Evolutionary conservation across 2,888 invertebrate genomes (phyloP), one percentile per base, ranked within the genome.

Genomic region (Nycteola revayana): DNA sequence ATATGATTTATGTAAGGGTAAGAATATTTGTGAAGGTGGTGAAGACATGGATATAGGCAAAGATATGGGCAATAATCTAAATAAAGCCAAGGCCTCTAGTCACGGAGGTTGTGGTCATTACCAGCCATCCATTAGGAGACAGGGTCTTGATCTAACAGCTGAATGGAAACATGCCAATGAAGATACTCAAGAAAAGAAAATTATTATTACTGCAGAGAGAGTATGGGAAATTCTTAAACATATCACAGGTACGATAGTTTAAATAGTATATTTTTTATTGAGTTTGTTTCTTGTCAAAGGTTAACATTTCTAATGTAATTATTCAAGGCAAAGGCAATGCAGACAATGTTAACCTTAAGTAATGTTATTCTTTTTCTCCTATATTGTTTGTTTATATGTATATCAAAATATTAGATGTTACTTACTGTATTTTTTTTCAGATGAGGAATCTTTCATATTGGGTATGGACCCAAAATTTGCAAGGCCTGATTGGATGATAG

Each of bases 131-230:
- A 95, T 99, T 31, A 91, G 96, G 41, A 90, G 98, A 37, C 92
- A 93, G 21, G 99, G 98, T 0, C 89, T 99, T 25, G 99, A 99
- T 62, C 90, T 99, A 24, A 93, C 95, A 0, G 99, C 98, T 0
- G 99, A 99, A 83, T 99, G 99, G 99, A 99, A 98, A 82, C 95
- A 98, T 76, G 93, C 96, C 0, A 99, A 99, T 82, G 99, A 99
- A 87, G 99, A 99, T 67, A 95, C 97, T 3, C 98, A 99, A 82
- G 98, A 99, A 73, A 95, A 96, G 72, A 99, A 99, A 82, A 97
- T 98, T 9, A 88, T 91, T 0, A 90, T 99, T 4, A 96, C 96
- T 3, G 99, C 99, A 1, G 99, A 99, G 77, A 90, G 98, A 56
- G 99, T 98, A 1, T 95, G 96, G 92, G 99, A 99, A 87, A 98